Percentiles rank a stretch among this genome's conserved stretches.
Evolutionary conservation across 2,797 vertebrate species (phyloP).

Genomic region (Epinephelus malabaricus): DNA sequence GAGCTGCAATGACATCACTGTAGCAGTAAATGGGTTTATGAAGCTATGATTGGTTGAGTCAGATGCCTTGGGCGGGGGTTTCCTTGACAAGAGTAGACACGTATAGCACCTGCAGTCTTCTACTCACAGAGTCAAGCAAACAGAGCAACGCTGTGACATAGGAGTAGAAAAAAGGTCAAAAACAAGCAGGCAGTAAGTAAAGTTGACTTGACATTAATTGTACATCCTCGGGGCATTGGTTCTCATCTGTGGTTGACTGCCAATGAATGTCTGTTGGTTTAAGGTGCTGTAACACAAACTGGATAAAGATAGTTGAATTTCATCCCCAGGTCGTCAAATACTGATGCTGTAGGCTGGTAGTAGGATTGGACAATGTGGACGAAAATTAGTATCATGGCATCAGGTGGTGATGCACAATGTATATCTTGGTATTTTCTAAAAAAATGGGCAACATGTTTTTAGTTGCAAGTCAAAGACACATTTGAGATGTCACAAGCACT

Average conservation of each 20-base stretch:
- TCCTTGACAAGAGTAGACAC: neutral
- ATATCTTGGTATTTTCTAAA: too few relatives aligned
- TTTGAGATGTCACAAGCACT: too few relatives aligned
- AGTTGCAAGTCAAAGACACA: too few relatives aligned
- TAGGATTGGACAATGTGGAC: too few relatives aligned
- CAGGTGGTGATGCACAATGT: too few relatives aligned
- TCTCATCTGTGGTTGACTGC: neutral
- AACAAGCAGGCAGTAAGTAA: neutral
- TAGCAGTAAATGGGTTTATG: neutral
- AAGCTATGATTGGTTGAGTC: neutral
- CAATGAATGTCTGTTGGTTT: neutral
- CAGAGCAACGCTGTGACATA: neutral
- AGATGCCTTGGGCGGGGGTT: neutral
- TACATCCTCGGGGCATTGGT: neutral
- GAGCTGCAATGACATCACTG: neutral
- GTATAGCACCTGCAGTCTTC: neutral
- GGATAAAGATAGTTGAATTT: too few relatives aligned
- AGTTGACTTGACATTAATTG: neutral
- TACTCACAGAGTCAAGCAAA: neutral
- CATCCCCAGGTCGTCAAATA: too few relatives aligned
- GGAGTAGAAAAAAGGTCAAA: neutral
- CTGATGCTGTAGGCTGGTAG: too few relatives aligned
- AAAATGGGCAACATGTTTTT: too few relatives aligned
- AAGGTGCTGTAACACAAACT: too few relatives aligned
- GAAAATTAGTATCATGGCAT: too few relatives aligned